Percentiles rank a stretch among this genome's conserved stretches.
These are phyloP conservation scores for Rhagium mordax DNA, from an alignment of 2,888 invertebrate genomes.

Conservation along the genomic window DNA sequence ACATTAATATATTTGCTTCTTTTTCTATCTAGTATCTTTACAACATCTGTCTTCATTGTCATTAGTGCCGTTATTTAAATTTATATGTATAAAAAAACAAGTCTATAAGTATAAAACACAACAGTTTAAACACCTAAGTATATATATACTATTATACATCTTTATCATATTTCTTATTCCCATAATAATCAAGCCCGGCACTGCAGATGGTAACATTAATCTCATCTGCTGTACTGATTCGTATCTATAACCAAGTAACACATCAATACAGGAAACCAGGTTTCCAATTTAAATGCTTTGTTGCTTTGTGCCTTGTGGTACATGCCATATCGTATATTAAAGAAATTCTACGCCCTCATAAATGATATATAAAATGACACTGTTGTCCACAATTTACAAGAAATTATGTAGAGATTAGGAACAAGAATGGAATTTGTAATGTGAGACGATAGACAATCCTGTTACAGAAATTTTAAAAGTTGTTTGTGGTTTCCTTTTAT, in stretches of 20 bases:
- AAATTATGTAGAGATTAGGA: conserved; percentile 13
- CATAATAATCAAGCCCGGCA: background rate
- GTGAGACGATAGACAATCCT: conserved; percentile 8
- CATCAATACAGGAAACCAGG: conserved; percentile 27
- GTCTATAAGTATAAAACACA: no score
- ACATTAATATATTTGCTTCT: no score
- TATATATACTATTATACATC: background rate
- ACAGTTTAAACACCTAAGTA: no score
- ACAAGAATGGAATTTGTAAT: conserved; percentile 9
- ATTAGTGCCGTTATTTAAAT: no score
- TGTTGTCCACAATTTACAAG: conserved; percentile 10
- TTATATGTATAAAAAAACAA: no score
- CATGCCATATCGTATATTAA: conserved; percentile 5
- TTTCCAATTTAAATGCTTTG: conserved; percentile 23
- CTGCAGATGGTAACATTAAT: conserved; percentile 21
- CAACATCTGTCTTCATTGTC: no score
- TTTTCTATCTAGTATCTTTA: no score
- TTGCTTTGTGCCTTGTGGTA: conserved; percentile 3
- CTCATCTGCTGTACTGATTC: conserved; percentile 11
- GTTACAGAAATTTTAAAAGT: conserved; percentile 15
- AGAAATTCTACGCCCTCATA: conserved; percentile 12
- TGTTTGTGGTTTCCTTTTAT: conserved; percentile 1
- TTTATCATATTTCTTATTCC: background rate
- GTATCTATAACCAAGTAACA: conserved; percentile 22
- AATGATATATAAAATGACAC: conserved; percentile 12